Evolutionary conservation across 2,113 vertebrate species (phyloP).

Genomic region (Seriola quinqueradiata): DNA sequence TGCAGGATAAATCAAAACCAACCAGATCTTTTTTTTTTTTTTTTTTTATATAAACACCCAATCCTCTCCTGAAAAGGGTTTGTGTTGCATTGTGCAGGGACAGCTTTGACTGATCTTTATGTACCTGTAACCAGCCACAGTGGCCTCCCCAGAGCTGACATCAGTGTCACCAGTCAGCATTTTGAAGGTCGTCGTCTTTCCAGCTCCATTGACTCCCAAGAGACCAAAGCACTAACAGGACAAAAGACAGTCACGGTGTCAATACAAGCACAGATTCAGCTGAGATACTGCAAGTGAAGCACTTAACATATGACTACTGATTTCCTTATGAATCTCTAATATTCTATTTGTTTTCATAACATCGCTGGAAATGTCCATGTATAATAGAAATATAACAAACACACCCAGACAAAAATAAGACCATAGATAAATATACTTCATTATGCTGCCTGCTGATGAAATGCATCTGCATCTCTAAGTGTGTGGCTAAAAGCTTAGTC

Average conservation of each 20-base stretch:
- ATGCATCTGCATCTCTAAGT: not conserved
- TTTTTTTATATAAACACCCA: not conserved
- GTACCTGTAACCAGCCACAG: conserved; percentile 92
- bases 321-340: not conserved
- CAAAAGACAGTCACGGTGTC: conserved; percentile 19
- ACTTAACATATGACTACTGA: not conserved
- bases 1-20: conserved; percentile 26
- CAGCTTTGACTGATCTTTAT: not conserved
- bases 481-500: not conserved
- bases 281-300: not conserved
- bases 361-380: not conserved
- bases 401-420: not conserved
- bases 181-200: conserved; percentile 97
- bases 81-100: conserved; percentile 6
- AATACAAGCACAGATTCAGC: not conserved
- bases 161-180: conserved; percentile 96
- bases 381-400: not conserved
- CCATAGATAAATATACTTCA: not conserved
- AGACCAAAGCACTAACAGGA: conserved; percentile 93
- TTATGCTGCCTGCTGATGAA: not conserved
- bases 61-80: conserved; percentile 2
- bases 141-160: conserved; percentile 91
- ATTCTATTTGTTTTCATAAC: not conserved
- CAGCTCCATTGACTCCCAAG: conserved; percentile 95
- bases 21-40: not conserved